These are phyloP conservation scores for Cancer borealis DNA, from an alignment of 2,888 invertebrate genomes.

Conservation along the genomic window DNA sequence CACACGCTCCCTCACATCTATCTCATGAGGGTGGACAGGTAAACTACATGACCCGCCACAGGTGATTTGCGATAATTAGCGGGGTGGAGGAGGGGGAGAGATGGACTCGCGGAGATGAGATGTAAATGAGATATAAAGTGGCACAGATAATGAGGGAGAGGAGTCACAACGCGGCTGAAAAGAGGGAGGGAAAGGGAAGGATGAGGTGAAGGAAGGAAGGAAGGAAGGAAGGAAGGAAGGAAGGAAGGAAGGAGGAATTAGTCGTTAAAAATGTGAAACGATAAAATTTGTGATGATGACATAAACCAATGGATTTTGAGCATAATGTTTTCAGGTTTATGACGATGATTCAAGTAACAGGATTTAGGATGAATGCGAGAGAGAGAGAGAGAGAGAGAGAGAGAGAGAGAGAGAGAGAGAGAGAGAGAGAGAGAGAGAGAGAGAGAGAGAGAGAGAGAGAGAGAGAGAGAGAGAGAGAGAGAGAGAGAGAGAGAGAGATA, in stretches of 20 bases:
- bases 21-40: not conserved
- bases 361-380: not conserved
- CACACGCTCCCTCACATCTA: not conserved
- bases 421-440: constrained; percentile 20
- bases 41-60: not conserved
- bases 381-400: constrained; percentile 20
- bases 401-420: constrained; percentile 20
- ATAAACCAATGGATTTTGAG: not conserved
- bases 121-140: not conserved
- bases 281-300: not conserved
- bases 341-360: not conserved
- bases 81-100: not conserved
- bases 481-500: constrained; percentile 12
- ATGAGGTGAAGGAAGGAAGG: not conserved
- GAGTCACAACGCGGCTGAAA: not conserved
- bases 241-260: too few relatives aligned
- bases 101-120: not conserved
- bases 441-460: constrained; percentile 20
- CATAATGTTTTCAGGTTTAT: not conserved
- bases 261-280: not conserved
- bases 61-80: not conserved
- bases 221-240: not conserved
- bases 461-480: constrained; percentile 20
- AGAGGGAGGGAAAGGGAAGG: not conserved
- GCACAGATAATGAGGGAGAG: not conserved